Conservation (phyloP, 2,888 invertebrate species). For the Hemaris fuciformis region DNA sequence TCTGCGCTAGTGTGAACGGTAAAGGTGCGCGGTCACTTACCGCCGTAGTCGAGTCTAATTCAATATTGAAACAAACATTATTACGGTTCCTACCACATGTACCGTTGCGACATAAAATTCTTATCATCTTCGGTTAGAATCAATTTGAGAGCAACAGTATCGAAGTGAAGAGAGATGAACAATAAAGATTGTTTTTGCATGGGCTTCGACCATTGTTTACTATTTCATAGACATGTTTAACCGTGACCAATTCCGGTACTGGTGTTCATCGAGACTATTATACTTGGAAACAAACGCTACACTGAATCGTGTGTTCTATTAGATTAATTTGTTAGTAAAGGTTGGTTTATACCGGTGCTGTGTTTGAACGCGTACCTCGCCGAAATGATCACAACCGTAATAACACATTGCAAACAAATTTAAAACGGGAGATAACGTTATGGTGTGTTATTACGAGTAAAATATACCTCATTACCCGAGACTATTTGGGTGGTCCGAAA, state of each 20-base stretch:
- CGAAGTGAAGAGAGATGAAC: slow-evolving; percentile 59
- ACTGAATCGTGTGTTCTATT: slow-evolving; percentile 6
- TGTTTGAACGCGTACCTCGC: slow-evolving; percentile 1
- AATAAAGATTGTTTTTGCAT: slow-evolving; percentile 67
- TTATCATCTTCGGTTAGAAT: slow-evolving; percentile 65
- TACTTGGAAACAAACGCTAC: slow-evolving; percentile 19
- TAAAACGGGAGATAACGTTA: slow-evolving; percentile 4
- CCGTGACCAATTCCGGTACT: slow-evolving; percentile 41
- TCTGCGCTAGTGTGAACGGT: slow-evolving; percentile 10
- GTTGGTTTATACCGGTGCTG: not conserved
- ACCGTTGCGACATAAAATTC: slow-evolving; percentile 70
- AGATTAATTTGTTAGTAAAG: slow-evolving; percentile 10
- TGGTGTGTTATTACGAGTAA: not conserved
- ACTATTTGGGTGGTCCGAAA: slow-evolving; percentile 17
- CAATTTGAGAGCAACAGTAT: slow-evolving; percentile 66
- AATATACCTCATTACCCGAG: slow-evolving; percentile 1
- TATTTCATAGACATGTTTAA: slow-evolving; percentile 57
- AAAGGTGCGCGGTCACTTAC: slow-evolving; percentile 12
- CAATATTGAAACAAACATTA: slow-evolving; percentile 66
- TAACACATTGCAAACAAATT: slow-evolving; percentile 9
- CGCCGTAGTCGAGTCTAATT: slow-evolving; percentile 46
- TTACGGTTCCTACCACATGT: slow-evolving; percentile 51
- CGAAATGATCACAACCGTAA: slow-evolving; percentile 1
- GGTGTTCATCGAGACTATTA: slow-evolving; percentile 22
- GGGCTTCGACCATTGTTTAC: slow-evolving; percentile 61